Base-by-base conservation (phyloP, 2,888 invertebrate genomes). In the Apoda limacodes region DNA sequence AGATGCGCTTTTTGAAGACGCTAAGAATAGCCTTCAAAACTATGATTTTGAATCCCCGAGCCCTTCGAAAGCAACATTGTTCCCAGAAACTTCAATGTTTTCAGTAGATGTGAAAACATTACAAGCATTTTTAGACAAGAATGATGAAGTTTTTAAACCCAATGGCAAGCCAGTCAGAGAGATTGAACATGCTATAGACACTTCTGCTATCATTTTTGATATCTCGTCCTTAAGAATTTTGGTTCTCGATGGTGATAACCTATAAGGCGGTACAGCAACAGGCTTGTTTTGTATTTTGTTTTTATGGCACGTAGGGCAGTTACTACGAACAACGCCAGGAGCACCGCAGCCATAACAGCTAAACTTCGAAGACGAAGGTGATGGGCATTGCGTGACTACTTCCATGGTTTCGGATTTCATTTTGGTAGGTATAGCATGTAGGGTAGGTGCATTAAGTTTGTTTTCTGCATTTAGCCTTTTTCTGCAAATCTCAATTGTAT, bases 321-420 rank as follows among this genome's bases (percentile, higher is more conserved):
- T 37, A 13, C 13, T 31, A 1, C 32, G 24, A 6, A 34, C 35
- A 6, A 37, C 35, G 4, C 32, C 32, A 3, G 43, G 40, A 1
- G 33, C 22, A 10, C 43, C 40, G 21, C 43, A 43, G 9, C 40
- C 40, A 12, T 43, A 43, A 12, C 43, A 39, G 1, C 14, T 22
- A 13, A 33, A 32, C 7, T 28, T 35, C 1, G 41, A 30, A 4
- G 21, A 7, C 5, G 32, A 34, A 2, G 35, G 35, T 5, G 39
- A 30, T 11, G 36, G 38, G 6, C 31, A 24, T 28, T 34, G 33
- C 2, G 31, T 27, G 6, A 2, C n/a, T 13, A 22, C 22, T 5
- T 12, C 22, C 3, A 6, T 9, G 2, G 28, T 21, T 9, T n/a
- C n/a, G n/a, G n/a, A n/a, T n/a, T n/a, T n/a, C n/a, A n/a, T n/a